Percentiles rank a stretch among this genome's conserved stretches.
Conservation (phyloP, 2,888 invertebrate species). For the Drosophila sordidula region DNA sequence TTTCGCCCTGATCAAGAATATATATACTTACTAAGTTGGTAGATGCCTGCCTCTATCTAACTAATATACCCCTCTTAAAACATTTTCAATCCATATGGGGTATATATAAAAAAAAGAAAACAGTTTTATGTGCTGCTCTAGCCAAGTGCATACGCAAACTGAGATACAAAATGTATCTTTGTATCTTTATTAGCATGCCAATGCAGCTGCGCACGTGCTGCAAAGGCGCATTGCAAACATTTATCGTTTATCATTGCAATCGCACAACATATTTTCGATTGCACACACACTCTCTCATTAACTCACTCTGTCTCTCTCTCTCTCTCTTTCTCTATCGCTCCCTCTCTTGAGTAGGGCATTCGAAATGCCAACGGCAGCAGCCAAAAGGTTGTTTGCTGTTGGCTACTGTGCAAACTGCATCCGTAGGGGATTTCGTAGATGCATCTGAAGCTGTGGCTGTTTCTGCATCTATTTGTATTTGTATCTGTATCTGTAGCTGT, state of each 20-base stretch:
- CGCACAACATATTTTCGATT: slow-evolving; percentile 38
- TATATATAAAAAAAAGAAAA: background rate
- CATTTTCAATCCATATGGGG: background rate
- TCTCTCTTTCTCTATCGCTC: background rate
- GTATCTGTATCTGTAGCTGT: slow-evolving; percentile 30
- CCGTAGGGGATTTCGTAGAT: slow-evolving; percentile 24
- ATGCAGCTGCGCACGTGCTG: slow-evolving; percentile 41
- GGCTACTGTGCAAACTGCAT: slow-evolving; percentile 39
- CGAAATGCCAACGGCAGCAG: too few relatives aligned
- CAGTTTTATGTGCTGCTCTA: slow-evolving; percentile 1
- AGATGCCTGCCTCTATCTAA: background rate
- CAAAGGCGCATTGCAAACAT: slow-evolving; percentile 20
- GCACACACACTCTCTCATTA: background rate
- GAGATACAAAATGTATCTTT: slow-evolving; percentile 35
- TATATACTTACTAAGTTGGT: too few relatives aligned
- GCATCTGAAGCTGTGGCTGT: slow-evolving; percentile 28
- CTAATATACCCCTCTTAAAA: background rate
- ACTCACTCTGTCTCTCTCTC: background rate
- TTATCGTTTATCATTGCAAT: slow-evolving; percentile 35
- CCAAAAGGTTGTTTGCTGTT: slow-evolving; percentile 27
- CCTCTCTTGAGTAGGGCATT: background rate
- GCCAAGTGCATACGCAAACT: slow-evolving; percentile 9
- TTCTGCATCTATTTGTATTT: slow-evolving; percentile 7
- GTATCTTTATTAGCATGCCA: slow-evolving; percentile 30
- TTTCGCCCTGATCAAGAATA: too few relatives aligned